A percentile compares a stretch with the other conserved stretches of the same genome.
phyloP scores from a whole-genome alignment of 2,797 vertebrate species.

The Syngnathus rostellatus region DNA sequence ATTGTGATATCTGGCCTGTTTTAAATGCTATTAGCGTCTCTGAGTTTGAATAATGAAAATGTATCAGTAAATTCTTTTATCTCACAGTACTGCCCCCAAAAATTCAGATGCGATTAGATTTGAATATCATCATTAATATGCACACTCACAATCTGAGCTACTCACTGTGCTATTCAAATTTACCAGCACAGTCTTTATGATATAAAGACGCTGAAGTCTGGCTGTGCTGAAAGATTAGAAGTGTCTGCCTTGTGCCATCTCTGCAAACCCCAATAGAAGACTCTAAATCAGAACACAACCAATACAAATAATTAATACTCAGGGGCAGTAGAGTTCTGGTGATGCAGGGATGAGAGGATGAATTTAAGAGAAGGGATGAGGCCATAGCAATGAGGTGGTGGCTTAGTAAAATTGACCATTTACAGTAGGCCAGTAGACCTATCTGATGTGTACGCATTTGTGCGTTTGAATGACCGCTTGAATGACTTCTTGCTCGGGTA shows the following conservation, averaged over 20 bases:
- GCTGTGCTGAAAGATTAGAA: slow-evolving; percentile 44
- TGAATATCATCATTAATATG: slow-evolving; percentile 14
- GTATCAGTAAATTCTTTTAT: slow-evolving; percentile 57
- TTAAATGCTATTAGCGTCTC: slow-evolving; percentile 37
- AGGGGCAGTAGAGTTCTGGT: slow-evolving; percentile 38
- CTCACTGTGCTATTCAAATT: neutral
- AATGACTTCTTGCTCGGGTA: neutral
- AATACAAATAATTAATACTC: slow-evolving; percentile 64
- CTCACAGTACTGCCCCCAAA: slow-evolving; percentile 7
- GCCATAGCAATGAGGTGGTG: neutral
- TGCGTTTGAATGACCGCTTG: neutral
- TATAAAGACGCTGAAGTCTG: slow-evolving; percentile 39
- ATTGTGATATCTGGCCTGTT: slow-evolving; percentile 11
- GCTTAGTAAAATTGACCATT: neutral
- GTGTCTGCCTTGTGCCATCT: slow-evolving; percentile 44
- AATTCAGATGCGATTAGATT: slow-evolving; percentile 6
- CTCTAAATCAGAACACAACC: slow-evolving; percentile 51
- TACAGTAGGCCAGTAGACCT: neutral
- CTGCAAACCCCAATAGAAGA: slow-evolving; percentile 52
- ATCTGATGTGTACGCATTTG: neutral
- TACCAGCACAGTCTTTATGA: slow-evolving; percentile 25
- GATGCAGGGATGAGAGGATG: slow-evolving; percentile 23
- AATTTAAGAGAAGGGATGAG: slow-evolving; percentile 14
- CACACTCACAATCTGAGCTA: slow-evolving; percentile 2
- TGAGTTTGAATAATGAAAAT: slow-evolving; percentile 53